Evolutionary conservation across 2,113 vertebrate species (phyloP), one percentile per base, ranked within the genome.

Genomic region (Nycticorax nycticorax): DNA sequence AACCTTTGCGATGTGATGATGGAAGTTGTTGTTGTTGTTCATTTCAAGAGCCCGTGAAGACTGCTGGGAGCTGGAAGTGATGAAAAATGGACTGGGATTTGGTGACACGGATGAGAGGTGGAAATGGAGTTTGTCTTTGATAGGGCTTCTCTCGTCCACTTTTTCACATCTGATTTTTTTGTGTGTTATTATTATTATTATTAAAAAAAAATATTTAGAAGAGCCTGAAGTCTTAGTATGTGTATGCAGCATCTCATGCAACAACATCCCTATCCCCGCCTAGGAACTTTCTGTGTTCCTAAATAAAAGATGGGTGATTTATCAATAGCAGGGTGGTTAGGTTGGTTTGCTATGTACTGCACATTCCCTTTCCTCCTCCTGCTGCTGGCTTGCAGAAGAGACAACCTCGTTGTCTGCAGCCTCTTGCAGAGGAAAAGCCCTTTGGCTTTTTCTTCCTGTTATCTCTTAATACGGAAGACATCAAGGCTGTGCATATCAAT

Each of bases 1-100:
- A 97, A 96, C 71, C 56, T 96, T 96, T 77, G 87, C 1, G 7
- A 52, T 62, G 39, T 71, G 64, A 85, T 64, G 90, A 87, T 79
- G 77, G 72, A 86, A 84, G 45, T 16, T 79, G 59, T 79, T 55
- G 50, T 72, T 82, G 56, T 72, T 82, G 64, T 86, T 96, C 35
- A 67, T 71, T 92, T 86, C 75, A 72, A 84, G 66, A 92, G 57
- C 74, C 21, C 2, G 12, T 50, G 48, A 91, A 86, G 53, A 79
- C 20, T 48, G 59, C 35, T 78, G 84, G 81, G 53, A 85, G 69
- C 28, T 89, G 68, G 28, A 85, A 78, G 53, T 53, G 79, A 69
- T 53, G 57, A 71, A 77, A 80, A 43, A 48, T 56, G 74, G 74
- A 53, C 81, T 57, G 41, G 30, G 62, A 86, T 74, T 94, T 90